phyloP scores from a whole-genome alignment of 2,888 invertebrate species.

The Melangyna quadrimaculata region DNA sequence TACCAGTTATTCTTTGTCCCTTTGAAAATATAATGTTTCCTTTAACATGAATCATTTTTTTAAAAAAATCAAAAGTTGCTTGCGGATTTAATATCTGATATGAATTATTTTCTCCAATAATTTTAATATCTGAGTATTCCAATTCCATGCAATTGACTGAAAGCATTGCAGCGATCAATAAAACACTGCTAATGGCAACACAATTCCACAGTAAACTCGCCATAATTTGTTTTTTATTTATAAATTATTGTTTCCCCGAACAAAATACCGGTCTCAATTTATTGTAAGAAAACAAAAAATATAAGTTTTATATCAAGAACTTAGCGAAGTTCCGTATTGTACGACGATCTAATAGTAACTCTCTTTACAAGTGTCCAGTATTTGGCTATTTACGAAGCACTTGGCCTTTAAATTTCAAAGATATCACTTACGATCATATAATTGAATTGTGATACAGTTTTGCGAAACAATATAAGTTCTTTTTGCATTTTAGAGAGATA shows the following conservation, averaged over 20 bases:
- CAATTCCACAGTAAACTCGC: conserved; percentile 1
- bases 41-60: conserved; percentile 76
- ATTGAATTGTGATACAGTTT: conserved; percentile 38
- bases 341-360: conserved; percentile 11
- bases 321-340: conserved; percentile 2
- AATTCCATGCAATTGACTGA: conserved; percentile 74
- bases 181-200: conserved; percentile 1
- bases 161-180: conserved; percentile 19
- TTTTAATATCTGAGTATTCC: conserved; percentile 74
- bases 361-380: conserved; percentile 39
- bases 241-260: not conserved
- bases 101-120: conserved; percentile 74
- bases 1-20: conserved; percentile 77
- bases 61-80: conserved; percentile 67
- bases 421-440: not conserved
- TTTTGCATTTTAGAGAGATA: conserved; percentile 48
- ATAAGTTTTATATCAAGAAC: not conserved
- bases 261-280: not conserved
- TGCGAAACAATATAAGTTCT: conserved; percentile 41
- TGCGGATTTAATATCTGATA: conserved; percentile 74
- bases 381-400: conserved; percentile 31
- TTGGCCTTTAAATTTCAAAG: conserved; percentile 58
- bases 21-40: conserved; percentile 77
- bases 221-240: conserved; percentile 16
- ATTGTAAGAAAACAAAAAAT: not conserved